Percentiles rank a stretch among this genome's conserved stretches.
phyloP scores from a whole-genome alignment of 2,113 vertebrate genomes.

The Hepsetus odoe region DNA sequence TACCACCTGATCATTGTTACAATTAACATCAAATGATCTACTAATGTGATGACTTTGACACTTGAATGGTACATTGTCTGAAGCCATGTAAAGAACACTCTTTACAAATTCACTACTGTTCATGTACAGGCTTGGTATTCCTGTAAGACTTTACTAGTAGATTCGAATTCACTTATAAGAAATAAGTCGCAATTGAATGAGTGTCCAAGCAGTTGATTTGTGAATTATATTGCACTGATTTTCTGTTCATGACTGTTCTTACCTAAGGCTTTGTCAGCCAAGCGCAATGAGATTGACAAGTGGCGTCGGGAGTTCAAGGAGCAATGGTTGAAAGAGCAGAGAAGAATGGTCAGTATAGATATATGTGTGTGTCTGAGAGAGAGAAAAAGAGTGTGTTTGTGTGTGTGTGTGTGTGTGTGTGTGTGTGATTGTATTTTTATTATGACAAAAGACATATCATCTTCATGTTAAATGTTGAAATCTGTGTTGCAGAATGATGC shows the following conservation, averaged over 20 bases:
- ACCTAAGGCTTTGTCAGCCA: slow-evolving; percentile 82
- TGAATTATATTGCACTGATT: neutral
- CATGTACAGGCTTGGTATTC: neutral
- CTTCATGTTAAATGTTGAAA: no score
- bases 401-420: no score
- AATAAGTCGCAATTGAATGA: neutral
- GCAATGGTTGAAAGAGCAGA: slow-evolving; percentile 86
- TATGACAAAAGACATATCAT: no score
- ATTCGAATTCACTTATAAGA: neutral
- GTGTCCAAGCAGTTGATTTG: neutral
- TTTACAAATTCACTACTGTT: neutral
- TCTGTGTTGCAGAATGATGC: slow-evolving; percentile 79
- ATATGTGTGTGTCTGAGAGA: no score
- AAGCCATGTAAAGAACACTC: no score
- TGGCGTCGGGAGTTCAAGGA: slow-evolving; percentile 94
- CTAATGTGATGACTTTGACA: no score
- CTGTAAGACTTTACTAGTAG: neutral
- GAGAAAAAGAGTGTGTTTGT: no score
- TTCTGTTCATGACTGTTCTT: slow-evolving; percentile 28
- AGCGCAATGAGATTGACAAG: slow-evolving; percentile 89
- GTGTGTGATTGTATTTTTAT: no score
- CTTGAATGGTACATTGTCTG: no score
- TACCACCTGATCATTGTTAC: no score
- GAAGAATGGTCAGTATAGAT: slow-evolving; percentile 78
- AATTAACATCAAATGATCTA: no score